These are phyloP conservation scores for Dascyllus trimaculatus DNA, from an alignment of 2,113 vertebrate species.

Conservation along the genomic window DNA sequence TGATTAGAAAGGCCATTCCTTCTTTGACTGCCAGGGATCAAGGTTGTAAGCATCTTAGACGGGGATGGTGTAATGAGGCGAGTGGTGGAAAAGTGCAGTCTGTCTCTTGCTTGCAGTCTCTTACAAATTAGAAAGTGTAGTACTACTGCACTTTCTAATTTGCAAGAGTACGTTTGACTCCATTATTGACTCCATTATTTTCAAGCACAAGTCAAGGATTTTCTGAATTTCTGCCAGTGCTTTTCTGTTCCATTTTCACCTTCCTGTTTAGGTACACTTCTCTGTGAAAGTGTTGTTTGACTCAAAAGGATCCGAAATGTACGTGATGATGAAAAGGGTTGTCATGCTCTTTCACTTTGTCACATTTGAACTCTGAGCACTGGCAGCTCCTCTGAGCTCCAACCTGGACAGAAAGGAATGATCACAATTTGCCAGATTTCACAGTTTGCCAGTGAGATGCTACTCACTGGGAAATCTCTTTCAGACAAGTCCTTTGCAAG, in stretches of 20 bases:
- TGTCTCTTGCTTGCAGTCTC: not conserved
- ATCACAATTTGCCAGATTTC: slow-evolving; percentile 14
- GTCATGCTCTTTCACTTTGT: not conserved
- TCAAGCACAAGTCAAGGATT: not conserved
- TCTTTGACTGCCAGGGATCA: slow-evolving; percentile 49
- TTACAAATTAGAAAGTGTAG: not conserved
- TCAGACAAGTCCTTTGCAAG: slow-evolving; percentile 45
- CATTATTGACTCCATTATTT: not conserved
- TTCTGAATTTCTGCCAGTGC: slow-evolving; percentile 4
- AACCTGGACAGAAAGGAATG: slow-evolving; percentile 21
- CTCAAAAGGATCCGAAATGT: not conserved
- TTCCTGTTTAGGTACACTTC: not conserved
- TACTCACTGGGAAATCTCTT: slow-evolving; percentile 36
- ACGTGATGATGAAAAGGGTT: not conserved
- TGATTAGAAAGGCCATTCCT: slow-evolving; percentile 55
- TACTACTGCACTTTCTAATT: too few relatives aligned
- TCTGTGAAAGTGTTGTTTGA: not conserved
- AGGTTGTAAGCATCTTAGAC: slow-evolving; percentile 60
- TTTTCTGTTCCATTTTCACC: not conserved
- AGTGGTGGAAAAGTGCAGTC: slow-evolving; percentile 22
- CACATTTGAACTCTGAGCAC: not conserved
- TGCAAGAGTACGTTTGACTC: too few relatives aligned
- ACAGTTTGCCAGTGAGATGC: slow-evolving; percentile 31
- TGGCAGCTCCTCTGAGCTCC: not conserved
- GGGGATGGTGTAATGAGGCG: slow-evolving; percentile 42